Percentiles rank a stretch among this genome's conserved stretches.
These are phyloP conservation scores for Porites rus DNA, from an alignment of 92 coral and sea anemone species.

Conservation along the genomic window DNA sequence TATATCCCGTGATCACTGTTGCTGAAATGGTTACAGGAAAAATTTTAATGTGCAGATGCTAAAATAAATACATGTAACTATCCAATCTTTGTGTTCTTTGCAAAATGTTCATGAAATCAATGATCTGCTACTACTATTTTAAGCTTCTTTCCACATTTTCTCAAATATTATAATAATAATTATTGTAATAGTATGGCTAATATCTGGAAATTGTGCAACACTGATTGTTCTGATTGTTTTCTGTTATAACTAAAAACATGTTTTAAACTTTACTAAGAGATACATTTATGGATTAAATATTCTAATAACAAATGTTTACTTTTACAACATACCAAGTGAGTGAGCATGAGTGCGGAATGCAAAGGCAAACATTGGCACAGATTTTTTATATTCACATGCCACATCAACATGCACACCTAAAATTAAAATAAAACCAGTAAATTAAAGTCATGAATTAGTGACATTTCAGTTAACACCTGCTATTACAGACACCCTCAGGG, in stretches of 20 bases:
- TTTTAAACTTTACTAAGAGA: too few species aligned
- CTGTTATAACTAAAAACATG: too few species aligned
- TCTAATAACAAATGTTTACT: background rate
- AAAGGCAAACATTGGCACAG: slow-evolving; percentile 82
- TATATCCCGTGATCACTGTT: slow-evolving; percentile 87
- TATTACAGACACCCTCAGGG: background rate
- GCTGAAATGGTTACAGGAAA: slow-evolving; percentile 52
- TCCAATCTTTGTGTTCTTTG: background rate
- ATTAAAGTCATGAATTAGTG: background rate
- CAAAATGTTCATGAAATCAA: background rate
- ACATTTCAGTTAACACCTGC: background rate
- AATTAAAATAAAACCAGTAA: background rate
- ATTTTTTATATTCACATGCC: slow-evolving; percentile 76
- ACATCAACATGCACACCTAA: slow-evolving; percentile 91
- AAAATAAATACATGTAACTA: too few species aligned
- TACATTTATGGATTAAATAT: too few species aligned
- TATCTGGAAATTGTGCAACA: too few species aligned
- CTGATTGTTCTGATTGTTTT: too few species aligned
- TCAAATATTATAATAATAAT: too few species aligned
- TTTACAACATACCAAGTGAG: slow-evolving; percentile 70
- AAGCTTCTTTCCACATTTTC: too few species aligned
- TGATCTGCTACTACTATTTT: too few species aligned
- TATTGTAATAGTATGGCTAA: too few species aligned
- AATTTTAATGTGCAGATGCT: too few species aligned
- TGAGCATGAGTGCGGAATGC: slow-evolving; percentile 98